These are phyloP conservation scores for Cremastobaeus sp. DNA, from an alignment of 2,888 invertebrate genomes.

Conservation along the genomic window DNA sequence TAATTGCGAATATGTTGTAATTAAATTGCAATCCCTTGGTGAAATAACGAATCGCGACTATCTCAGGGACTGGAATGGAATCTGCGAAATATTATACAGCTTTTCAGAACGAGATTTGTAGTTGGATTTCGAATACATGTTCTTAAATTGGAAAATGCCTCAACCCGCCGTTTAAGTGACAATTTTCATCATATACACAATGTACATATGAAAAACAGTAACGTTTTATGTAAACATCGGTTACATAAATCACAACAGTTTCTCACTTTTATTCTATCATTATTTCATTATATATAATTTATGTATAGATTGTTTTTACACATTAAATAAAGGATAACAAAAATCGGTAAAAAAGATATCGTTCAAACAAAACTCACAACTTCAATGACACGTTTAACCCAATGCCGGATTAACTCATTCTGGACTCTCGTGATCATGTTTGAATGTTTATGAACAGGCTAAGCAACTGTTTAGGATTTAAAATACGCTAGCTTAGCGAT, in stretches of 20 bases:
- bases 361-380: constrained; percentile 26
- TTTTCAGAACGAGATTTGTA: constrained; percentile 1
- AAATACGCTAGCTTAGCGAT: too few species aligned
- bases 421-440: too few species aligned
- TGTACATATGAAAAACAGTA: constrained; percentile 57
- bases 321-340: constrained; percentile 22
- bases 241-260: constrained; percentile 48
- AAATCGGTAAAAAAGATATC: constrained; percentile 32
- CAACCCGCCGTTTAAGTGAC: constrained; percentile 36
- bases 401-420: too few species aligned
- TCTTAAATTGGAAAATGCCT: constrained; percentile 6
- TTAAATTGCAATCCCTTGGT: too few species aligned
- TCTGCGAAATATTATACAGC: not conserved
- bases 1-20: too few species aligned
- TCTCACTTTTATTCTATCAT: constrained; percentile 38
- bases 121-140: not conserved
- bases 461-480: too few species aligned
- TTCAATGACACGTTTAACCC: not conserved
- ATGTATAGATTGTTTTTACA: constrained; percentile 33
- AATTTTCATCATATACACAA: constrained; percentile 56
- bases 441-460: too few species aligned
- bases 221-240: constrained; percentile 47
- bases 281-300: constrained; percentile 39
- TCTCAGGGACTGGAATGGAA: not conserved
- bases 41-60: too few species aligned